Base-by-base conservation (phyloP, 2,888 invertebrate species). In the Pseudeuparius sepicola region DNA sequence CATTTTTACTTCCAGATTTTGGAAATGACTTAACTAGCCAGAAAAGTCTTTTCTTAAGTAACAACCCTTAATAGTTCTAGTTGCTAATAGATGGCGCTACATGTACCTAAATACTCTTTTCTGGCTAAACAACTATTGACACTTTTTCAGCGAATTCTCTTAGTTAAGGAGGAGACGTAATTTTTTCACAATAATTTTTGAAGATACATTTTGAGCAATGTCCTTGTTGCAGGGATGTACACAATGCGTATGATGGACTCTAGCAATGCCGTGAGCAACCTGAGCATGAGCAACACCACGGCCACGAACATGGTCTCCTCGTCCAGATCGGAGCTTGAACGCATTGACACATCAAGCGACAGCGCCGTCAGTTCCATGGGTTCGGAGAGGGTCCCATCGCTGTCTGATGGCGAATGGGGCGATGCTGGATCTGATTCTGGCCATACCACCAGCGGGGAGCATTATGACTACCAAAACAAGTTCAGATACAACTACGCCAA, bases 331-430 rank as follows among this genome's bases (percentile, higher is more conserved):
- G 73, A 72, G 48, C 65, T 61, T 62, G 79, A 84, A 61, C 73
- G 81, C 4, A 72, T 81, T 64, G 84, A 90, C 57, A 84, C 87
- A 0, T 86, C 86, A 10, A 87, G 86, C 36, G 90, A 90, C 61
- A 88, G 88, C 54, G 89, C 89, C 1, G 89, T 89, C 18, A 89
- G 89, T 40, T 89, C 89, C 2, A 87, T 90, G 87, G 88, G 88
- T 3, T 88, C 88, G 2, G 89, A 90, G 54, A 70, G 89, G 9
- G 87, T 89, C 6, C 85, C 87, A 3, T 87, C 87, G 0, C 66
- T 88, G 2, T 88, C 88, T 2, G 89, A 89, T 55, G 83, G 85
- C 2, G 89, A 88, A 54, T 89, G 88, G 88, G 86, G 87, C 58
- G 89, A 89, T 56, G 74, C 70, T 24, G 87, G 87, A 16, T 85